Conservation (phyloP, 2,797 vertebrate genomes). For the Molossus alvarezi region DNA sequence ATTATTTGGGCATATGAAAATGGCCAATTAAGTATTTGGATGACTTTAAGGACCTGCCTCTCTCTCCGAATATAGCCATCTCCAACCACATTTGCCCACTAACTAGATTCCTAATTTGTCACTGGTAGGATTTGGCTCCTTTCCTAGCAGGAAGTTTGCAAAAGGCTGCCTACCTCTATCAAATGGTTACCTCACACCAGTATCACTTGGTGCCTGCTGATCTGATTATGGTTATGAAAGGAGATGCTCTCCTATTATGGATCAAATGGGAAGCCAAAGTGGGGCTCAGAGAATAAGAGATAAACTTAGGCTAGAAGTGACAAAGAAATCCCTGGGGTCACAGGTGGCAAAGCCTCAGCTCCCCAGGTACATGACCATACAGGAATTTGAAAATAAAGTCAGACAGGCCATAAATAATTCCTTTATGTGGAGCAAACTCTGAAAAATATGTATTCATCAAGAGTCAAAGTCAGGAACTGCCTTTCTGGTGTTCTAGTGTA, state of each 20-base stretch:
- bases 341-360: not conserved
- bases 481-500: constrained; percentile 11
- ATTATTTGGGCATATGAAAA: not conserved
- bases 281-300: not conserved
- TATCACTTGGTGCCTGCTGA: not conserved
- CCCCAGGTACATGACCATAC: not conserved
- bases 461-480: not conserved
- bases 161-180: not conserved
- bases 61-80: not conserved
- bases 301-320: not conserved
- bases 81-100: not conserved
- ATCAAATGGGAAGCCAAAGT: not conserved
- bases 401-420: not conserved
- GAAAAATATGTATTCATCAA: not conserved
- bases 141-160: constrained; percentile 46
- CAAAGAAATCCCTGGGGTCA: not conserved
- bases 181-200: not conserved
- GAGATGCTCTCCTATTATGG: not conserved
- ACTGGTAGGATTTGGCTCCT: not conserved
- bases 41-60: not conserved
- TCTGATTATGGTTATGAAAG: constrained; percentile 55
- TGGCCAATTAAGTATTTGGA: not conserved
- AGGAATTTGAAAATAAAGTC: not conserved
- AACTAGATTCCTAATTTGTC: not conserved
- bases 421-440: not conserved